phyloP scores from a whole-genome alignment of 2,113 vertebrate species.

The Pontoporia blainvillei region DNA sequence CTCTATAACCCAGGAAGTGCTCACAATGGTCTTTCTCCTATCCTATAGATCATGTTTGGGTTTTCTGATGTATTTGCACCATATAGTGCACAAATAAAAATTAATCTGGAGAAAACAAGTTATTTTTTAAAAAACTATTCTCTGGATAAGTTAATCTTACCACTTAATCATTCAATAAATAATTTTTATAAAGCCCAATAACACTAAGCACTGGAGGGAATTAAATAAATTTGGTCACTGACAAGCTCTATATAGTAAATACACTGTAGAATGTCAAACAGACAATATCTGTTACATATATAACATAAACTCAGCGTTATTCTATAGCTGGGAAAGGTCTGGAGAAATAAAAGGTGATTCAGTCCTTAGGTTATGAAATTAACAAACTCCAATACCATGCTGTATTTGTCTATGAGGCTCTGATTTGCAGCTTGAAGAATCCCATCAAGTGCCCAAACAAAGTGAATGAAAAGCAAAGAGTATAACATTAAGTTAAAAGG shows the following conservation, averaged over 20 bases:
- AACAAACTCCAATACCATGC: background rate
- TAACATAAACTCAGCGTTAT: background rate
- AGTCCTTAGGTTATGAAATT: slow-evolving; percentile 4
- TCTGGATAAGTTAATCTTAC: background rate
- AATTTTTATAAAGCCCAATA: background rate
- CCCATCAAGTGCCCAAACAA: background rate
- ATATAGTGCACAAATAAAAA: background rate
- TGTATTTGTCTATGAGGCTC: background rate
- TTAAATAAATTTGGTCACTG: background rate
- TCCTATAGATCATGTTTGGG: background rate
- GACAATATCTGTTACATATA: background rate
- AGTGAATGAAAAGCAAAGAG: background rate
- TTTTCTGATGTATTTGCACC: background rate
- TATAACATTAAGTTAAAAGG: background rate
- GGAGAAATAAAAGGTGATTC: background rate
- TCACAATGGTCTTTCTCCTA: background rate
- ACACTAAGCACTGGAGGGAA: background rate
- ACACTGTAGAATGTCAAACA: background rate
- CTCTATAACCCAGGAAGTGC: background rate
- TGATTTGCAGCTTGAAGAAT: background rate
- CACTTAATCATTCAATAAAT: slow-evolving; percentile 1
- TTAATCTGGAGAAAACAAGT: background rate
- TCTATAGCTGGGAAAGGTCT: background rate
- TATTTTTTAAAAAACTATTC: background rate
- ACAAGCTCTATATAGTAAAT: background rate